A percentile compares a stretch with the other conserved stretches of the same genome.
Conservation (phyloP, 2,888 invertebrate genomes). For the Mythimna ferrago region DNA sequence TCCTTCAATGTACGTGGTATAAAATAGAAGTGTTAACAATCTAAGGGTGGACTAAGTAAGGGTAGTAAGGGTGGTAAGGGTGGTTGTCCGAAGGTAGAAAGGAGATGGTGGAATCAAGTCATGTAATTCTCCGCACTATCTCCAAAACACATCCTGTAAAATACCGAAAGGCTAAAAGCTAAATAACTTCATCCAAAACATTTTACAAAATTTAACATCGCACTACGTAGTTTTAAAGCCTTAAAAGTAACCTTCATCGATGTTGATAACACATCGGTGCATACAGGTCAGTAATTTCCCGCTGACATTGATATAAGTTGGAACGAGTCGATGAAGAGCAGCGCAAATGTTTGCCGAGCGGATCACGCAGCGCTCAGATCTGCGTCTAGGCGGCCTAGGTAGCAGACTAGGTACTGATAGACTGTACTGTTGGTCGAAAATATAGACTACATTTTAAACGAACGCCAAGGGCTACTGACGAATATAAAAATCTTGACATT, state of each 20-base stretch:
- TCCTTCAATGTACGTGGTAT: too few relatives aligned
- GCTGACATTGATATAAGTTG: conserved; percentile 43
- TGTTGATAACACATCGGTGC: conserved; percentile 30
- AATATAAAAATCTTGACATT: neutral
- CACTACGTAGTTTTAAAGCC: too few relatives aligned
- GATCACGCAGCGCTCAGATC: conserved; percentile 55
- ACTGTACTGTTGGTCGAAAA: neutral
- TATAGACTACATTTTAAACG: neutral
- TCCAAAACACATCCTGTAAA: too few relatives aligned
- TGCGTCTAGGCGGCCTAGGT: conserved; percentile 19
- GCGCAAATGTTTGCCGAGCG: conserved; percentile 68
- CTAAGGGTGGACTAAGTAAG: too few relatives aligned
- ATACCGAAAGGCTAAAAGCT: too few relatives aligned
- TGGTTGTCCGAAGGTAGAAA: too few relatives aligned
- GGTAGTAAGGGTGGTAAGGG: too few relatives aligned
- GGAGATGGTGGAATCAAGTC: too few relatives aligned
- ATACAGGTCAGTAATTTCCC: conserved; percentile 45
- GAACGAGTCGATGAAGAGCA: conserved; percentile 66
- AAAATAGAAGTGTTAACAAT: too few relatives aligned
- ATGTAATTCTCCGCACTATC: too few relatives aligned
- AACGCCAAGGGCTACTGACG: neutral
- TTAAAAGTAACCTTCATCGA: neutral
- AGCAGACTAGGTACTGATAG: conserved; percentile 3
- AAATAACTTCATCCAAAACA: too few relatives aligned
- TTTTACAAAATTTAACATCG: too few relatives aligned